Base-by-base conservation (phyloP, 2,113 vertebrate species). In the Alligator sinensis region DNA sequence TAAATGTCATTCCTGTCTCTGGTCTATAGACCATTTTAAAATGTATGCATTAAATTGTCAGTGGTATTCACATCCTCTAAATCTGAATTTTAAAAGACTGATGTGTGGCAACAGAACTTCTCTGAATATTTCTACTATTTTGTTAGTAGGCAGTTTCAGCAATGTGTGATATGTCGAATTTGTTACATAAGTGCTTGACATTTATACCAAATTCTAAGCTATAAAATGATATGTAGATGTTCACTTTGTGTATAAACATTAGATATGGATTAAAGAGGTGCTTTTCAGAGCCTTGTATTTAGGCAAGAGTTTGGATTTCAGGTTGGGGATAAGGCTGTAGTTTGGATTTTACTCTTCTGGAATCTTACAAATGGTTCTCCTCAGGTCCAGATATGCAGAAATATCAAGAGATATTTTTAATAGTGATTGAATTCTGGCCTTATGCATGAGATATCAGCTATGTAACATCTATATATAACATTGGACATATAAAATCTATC, bases 21-120 rank as follows among this genome's bases (percentile, higher is more conserved):
- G 84, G 90, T 15, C 93, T 3, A 0, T 72, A 95, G 88, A 82
- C 16, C 8, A 8, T 62, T 75, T 55, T 80, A 57, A 74, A 93
- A 59, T 27, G 58, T 7, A 12, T 62, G 59, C 60, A 2, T 80
- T 90, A 72, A 2, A 3, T 47, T 94, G 82, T 19, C 92, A 84
- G 1, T 13, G 66, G 16, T 5, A 66, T 75, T 38, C 66, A 58
- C 89, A 80, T 82, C 80, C 76, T 75, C 79, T 63, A 74, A 27
- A 84, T 38, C 76, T 79, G 75, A 60, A 72, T 68, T 72, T 87
- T 17, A 1, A 17, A 9, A 28, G 54, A 18, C 2, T 85, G 89
- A 66, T 78, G 6, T 72, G 83, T 61, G 57, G 10, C 66, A 74
- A 34, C 58, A 55, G 34, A 82, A 77, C 66, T 28, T 85, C 72